Evolutionary conservation across 1,140 invertebrate species (phyloP), one percentile per base, ranked within the genome.

Genomic region (Bursaphelenchus mucronatus): DNA sequence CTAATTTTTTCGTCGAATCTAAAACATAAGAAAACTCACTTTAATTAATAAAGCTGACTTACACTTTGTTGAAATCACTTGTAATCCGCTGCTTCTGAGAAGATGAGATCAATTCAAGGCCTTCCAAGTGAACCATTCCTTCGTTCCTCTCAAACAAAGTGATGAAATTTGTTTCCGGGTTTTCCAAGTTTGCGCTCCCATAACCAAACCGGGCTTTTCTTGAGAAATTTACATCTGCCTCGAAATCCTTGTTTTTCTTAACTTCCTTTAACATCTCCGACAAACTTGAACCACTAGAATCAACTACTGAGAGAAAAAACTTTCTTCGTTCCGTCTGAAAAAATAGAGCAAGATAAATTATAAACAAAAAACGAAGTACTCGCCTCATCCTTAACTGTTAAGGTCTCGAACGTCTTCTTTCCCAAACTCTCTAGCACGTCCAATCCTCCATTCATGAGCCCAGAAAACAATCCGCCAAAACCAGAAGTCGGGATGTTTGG

Each of bases 391-490:
- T 69, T 69, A n/a, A 75, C 72, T 9, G 74, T 75, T n/a, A 75
- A 51, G 13, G 75, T 77, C 53, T 76, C 74, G 44, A 76, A 76
- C 17, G 74, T 76, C 63, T 76, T 76, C 65, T 76, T 76, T 44
- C 74, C 74, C 10, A 76, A 53, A 10, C 58, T 57, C 49, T 76
- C 74, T 11, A 76, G 47, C 10, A 75, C 74, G 51, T 76, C 74
- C 17, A 76, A 49, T 30, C 57, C 49, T 7, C 71, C 75, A 49
- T 44, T 66, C 9, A 76, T 75, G 8, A 76, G n/a, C 9, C 70
- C 70, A 11, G 75, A 76, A 30, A 78, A 75, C 11, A 73, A 66
- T 8, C 73, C 71, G 39, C 71, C 71, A n/a, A 75, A 39, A n/a
- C 51, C 55, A 7, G 19, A 39, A 6, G 13, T 45, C 45, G 15